Base-by-base conservation (phyloP, 2,797 vertebrate genomes). In the Sebastes aleutianus region DNA sequence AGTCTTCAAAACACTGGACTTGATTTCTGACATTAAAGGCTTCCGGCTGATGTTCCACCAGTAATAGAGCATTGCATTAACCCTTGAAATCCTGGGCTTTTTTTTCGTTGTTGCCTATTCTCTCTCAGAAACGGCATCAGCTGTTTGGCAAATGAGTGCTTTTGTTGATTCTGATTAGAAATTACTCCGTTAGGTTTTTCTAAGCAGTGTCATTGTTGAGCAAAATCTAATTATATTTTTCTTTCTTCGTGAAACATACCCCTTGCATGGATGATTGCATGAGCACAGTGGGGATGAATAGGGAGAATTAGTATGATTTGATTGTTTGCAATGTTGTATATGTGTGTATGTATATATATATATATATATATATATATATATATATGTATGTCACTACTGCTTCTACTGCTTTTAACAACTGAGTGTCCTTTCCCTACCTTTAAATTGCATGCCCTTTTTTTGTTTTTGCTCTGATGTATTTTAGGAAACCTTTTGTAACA, bases 21-120 rank as follows among this genome's bases (percentile, higher is more conserved):
- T 69, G 31, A 85, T 70, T 84, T 80, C 26, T 83, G 61, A 87
- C 78, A 83, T 72, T 65, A 29, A 71, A 80, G 20, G 26, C 65
- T 67, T 18, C 22, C 14, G 32, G 72, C 76, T 54, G 18, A 74
- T 75, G 70, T 76, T 29, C 50, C 47, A 27, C 24, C 18, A 47
- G 72, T 26, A 73, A 77, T 8, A 64, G 11, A 72, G 39, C 0
- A 0, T 18, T 36, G 16, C 31, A 43, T 62, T 84, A 73, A 80
- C 34, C 39, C 64, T 39, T 75, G 70, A 27, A 39, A 36, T 77
- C 11, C 27, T 18, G 5, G 56, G 39, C 31, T 24, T 14, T 43
- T 73, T 57, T 24, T 27, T 14, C 54, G 24, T 50, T 76, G 47
- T 50, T 18, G 18, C 36, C 3, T 24, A 4, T 26, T 63, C 54